Evolutionary conservation across 1,140 invertebrate genomes (phyloP), one percentile per base, ranked within the genome.

Genomic region (Pissodes strobi): DNA sequence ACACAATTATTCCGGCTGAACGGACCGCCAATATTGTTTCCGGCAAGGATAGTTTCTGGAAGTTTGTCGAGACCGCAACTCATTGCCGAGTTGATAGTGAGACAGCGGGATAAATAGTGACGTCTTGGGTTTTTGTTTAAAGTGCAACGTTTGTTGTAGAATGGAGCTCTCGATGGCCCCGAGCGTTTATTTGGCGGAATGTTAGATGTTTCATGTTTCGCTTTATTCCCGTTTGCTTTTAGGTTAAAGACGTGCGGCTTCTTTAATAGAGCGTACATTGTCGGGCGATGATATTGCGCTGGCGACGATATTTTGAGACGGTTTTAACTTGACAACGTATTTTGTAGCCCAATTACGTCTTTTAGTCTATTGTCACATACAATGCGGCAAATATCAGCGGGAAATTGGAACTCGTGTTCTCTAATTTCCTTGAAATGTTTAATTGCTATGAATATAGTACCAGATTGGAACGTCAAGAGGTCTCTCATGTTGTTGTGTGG

Each of bases 1-100:
- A 64, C 30, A 25, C 51, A 56, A 64, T 64, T 64, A 64, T 64
- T 61, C 52, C 52, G 61, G 41, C 61, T 64, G 51, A 64, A 64
- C 61, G 41, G 53, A 48, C 43, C 39, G 61, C 52, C 48, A 51
- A 64, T 64, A 64, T 64, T 64, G 61, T 64, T 64, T 56, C 61
- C 51, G 48, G 48, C 37, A 53, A 57, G 61, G 41, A 64, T 64
- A 64, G 56, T 51, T 61, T 56, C 61, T 15, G 27, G 41, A 64
- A 48, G 52, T 64, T 64, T 56, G 23, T 39, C 48, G 39, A 64
- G 25, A 64, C 61, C 61, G 51, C 61, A 64, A 64, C 51, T 64
- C 61, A 64, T 64, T 64, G 25, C 19, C 12, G 52, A 41, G 41
- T 45, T 49, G 61, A 64, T 62, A 52, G 46, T 37, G n/a, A 19